Base-by-base conservation (phyloP, 2,888 invertebrate species). In the Acrobasis repandana region DNA sequence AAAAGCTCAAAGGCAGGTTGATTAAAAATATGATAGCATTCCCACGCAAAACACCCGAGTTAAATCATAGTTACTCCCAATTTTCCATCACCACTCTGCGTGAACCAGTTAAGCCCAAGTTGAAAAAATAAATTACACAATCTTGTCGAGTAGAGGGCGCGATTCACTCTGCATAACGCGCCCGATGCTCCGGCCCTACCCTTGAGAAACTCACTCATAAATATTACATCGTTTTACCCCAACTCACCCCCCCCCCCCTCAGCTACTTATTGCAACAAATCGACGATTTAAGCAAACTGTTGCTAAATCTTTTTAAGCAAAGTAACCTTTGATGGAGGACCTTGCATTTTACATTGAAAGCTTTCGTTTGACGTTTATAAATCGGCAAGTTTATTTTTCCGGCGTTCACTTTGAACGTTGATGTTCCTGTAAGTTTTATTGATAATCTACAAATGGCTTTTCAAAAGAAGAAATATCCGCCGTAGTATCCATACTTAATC, bases 251-350 rank as follows among this genome's bases (percentile, higher is more conserved):
- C 68, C 64, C 64, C 67, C 66, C 66, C 61, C 65, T 63, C 61
- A 56, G 61, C 66, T 61, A 70, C 69, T 72, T 70, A 67, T 72
- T 72, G 66, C 69, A 66, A 66, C 66, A 67, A 71, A 70, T 69
- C 61, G 65, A 60, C 65, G 58, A 64, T 65, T 67, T 66, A 65
- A 63, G 58, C 67, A 68, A 68, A 66, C 65, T 57, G 56, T 60
- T 64, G 56, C 28, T 64, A 65, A 65, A 57, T 62, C 64, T 64
- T 62, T 61, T 62, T 61, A 62, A 65, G 62, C 63, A 64, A 63
- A 64, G 62, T 63, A 65, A 64, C 60, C 60, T 63, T 61, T 60
- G 60, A 49, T n/a, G 43, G 49, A 61, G 65, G 46, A 56, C 61
- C 60, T 65, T 61, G 65, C 65, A 65, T 67, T 65, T 63, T 54